phyloP scores from a whole-genome alignment of 2,888 invertebrate species.

The Nephrocerus scutellatus region DNA sequence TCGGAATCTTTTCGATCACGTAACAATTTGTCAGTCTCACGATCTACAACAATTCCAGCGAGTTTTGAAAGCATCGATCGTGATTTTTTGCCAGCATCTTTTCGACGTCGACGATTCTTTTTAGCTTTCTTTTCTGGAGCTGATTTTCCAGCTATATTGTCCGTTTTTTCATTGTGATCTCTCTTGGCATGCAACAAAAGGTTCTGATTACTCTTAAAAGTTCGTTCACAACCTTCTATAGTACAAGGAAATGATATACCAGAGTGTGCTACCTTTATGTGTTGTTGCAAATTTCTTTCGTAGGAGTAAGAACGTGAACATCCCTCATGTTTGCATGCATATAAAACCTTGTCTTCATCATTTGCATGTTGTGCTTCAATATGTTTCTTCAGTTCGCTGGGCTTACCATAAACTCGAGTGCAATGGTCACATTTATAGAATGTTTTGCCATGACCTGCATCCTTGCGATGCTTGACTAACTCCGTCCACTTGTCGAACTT shows the following conservation, averaged over 20 bases:
- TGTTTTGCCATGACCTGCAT: constrained; percentile 45
- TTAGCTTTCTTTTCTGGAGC: not conserved
- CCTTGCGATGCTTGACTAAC: constrained; percentile 34
- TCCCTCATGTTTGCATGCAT: constrained; percentile 39
- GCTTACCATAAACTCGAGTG: constrained; percentile 48
- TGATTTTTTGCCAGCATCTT: constrained; percentile 35
- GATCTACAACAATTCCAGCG: constrained; percentile 32
- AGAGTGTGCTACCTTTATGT: constrained; percentile 51
- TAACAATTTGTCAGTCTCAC: constrained; percentile 30
- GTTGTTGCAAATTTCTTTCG: constrained; percentile 53
- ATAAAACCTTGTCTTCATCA: constrained; percentile 21
- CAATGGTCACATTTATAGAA: constrained; percentile 51
- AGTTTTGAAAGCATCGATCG: constrained; percentile 33
- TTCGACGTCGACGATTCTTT: constrained; percentile 30
- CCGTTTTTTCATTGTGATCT: constrained; percentile 22
- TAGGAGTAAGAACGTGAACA: constrained; percentile 50
- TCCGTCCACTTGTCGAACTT: constrained; percentile 37
- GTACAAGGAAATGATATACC: constrained; percentile 49
- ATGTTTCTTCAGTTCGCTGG: constrained; percentile 50
- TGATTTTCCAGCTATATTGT: constrained; percentile 1
- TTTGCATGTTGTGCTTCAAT: constrained; percentile 35
- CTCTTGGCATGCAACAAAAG: constrained; percentile 30
- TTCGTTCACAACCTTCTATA: constrained; percentile 31
- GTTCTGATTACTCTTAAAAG: constrained; percentile 37
- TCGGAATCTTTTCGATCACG: constrained; percentile 27